phyloP scores from a whole-genome alignment of 2,113 vertebrate species.

The Grus americana region DNA sequence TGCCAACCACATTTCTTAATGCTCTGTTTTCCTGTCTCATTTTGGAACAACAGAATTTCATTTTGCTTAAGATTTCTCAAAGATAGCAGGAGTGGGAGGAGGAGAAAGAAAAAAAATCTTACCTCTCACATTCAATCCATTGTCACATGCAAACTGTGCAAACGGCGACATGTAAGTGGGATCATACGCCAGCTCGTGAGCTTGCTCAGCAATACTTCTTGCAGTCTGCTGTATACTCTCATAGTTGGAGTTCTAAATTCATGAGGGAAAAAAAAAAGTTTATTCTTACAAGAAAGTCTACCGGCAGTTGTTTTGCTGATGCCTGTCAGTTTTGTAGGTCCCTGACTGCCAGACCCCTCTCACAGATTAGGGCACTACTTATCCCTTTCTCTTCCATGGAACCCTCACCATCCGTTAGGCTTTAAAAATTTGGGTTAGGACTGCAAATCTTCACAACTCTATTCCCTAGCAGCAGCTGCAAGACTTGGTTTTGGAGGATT shows the following conservation, averaged over 20 bases:
- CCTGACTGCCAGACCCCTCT: neutral
- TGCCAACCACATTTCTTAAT: neutral
- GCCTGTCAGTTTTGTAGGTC: accelerated
- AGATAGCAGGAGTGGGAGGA: neutral
- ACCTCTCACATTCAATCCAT: constrained; percentile 98
- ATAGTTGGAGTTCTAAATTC: constrained; percentile 89
- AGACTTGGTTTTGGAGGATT: neutral
- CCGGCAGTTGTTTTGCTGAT: neutral
- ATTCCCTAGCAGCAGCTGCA: neutral
- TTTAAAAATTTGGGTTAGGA: neutral
- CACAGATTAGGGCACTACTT: neutral
- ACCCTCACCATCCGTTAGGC: neutral
- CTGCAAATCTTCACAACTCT: neutral
- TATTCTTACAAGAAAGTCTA: neutral
- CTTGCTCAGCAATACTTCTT: constrained; percentile 95
- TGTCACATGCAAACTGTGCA: constrained; percentile 98
- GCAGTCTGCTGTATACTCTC: constrained; percentile 97
- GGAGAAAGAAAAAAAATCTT: neutral
- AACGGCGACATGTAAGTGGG: constrained; percentile 99
- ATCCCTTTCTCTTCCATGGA: neutral
- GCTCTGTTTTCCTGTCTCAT: neutral
- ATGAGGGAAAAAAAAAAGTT: neutral
- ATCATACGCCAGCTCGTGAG: constrained; percentile 96
- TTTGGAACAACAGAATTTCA: neutral
- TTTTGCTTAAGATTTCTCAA: neutral